Evolutionary conservation across 2,797 vertebrate species (phyloP).

Genomic region (Macropus fuliginosus): DNA sequence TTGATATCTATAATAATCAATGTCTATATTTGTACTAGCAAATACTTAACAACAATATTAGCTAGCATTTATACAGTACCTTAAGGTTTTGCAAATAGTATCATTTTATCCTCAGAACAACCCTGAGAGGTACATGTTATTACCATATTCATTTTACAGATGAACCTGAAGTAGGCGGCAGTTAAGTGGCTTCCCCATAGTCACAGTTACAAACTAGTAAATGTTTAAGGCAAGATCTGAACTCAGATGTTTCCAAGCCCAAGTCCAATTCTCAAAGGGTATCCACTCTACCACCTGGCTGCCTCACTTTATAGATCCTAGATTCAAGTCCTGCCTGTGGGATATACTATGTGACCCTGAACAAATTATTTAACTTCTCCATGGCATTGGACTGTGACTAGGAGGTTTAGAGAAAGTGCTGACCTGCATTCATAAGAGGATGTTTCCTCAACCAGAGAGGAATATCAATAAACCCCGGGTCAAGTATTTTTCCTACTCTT

Average conservation of each 20-base stretch:
- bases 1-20: background rate
- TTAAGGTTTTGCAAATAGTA: background rate
- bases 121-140: background rate
- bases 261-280: background rate
- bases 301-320: background rate
- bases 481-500: background rate
- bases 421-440: background rate
- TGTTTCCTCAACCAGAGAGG: background rate
- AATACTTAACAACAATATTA: background rate
- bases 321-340: background rate
- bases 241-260: background rate
- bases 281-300: background rate
- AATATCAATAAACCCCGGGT: background rate
- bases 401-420: background rate
- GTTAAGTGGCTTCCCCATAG: background rate
- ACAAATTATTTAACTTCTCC: background rate
- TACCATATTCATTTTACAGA: background rate
- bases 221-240: background rate
- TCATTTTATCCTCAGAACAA: background rate
- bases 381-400: background rate
- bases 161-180: background rate
- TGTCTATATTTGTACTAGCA: background rate
- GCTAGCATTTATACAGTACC: background rate
- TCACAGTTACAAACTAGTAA: background rate
- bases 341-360: background rate